Evolutionary conservation across 2,797 vertebrate genomes (phyloP).

Genomic region (Fistularia commersonii): DNA sequence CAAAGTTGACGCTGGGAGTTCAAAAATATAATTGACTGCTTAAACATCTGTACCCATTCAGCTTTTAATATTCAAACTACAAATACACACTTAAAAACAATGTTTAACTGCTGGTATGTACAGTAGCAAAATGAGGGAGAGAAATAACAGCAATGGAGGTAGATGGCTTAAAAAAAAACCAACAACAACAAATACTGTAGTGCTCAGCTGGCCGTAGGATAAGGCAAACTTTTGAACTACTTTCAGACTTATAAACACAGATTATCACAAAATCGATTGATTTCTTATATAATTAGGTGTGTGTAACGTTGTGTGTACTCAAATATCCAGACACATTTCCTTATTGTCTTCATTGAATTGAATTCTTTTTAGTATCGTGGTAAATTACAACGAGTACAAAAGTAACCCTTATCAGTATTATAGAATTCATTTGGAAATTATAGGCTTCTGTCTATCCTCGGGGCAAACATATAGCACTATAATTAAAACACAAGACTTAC

Average conservation of each 20-base stretch:
- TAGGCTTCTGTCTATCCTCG: not conserved
- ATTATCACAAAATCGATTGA: too few relatives aligned
- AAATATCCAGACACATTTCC: too few relatives aligned
- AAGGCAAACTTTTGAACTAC: too few relatives aligned
- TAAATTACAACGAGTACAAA: too few relatives aligned
- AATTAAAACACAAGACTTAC: constrained; percentile 29
- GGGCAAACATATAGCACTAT: not conserved
- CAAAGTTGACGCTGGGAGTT: constrained; percentile 1
- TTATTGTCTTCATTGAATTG: too few relatives aligned
- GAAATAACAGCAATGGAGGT: not conserved
- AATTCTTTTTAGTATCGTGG: too few relatives aligned
- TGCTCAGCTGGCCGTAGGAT: too few relatives aligned
- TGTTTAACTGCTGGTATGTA: constrained; percentile 6
- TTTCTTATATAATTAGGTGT: too few relatives aligned
- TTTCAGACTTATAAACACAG: too few relatives aligned
- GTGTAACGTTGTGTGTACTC: too few relatives aligned
- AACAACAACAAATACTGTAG: not conserved
- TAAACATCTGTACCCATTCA: constrained; percentile 27
- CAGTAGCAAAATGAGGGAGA: constrained; percentile 21
- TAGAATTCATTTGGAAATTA: not conserved
- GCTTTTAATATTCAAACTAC: constrained; percentile 11
- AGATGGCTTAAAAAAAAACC: not conserved
- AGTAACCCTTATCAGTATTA: too few relatives aligned
- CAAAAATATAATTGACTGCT: not conserved
- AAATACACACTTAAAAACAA: constrained; percentile 7